Base-by-base conservation (phyloP, 2,797 vertebrate genomes). In the Peromyscus aztecus region DNA sequence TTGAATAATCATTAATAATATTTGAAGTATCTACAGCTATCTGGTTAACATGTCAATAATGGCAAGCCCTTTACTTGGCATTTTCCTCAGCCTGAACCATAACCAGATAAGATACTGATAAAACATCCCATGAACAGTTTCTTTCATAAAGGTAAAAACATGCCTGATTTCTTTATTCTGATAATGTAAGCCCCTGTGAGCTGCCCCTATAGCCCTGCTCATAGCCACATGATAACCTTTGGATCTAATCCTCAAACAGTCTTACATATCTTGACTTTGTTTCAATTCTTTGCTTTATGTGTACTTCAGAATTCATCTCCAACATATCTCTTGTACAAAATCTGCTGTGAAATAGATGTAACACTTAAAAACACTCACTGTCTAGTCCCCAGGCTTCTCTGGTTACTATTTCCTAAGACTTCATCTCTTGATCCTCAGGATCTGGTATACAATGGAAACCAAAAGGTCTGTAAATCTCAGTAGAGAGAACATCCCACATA, bases 1-100 rank as follows among this genome's bases (percentile, higher is more conserved):
- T 40, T 55, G 27, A 86, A 87, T 73, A 91, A 76, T 81, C 71
- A 80, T 95, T 96, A 95, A 86, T 65, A 89, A 73, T 89, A 63
- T 13, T 19, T 71, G 4, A 92, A 71, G 59, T 24, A 78, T 4
- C 37, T 55, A 76, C 4, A 63, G 29, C 4, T 14, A 37, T 90
- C 14, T 77, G 63, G 14, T 91, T 82, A 49, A 67, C 78, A 90
- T 52, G 17, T 77, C 63, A 90, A 86, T 43, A 89, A 71, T 16
- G 34, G 9, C 23, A 63, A 96, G 40, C 23, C 49, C 11, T 83
- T 75, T 10, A 71, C 7, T n/a, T 96, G 69, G 43, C 6, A 13
- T 90, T 97, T 97, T 85, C 14, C 84, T 23, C 29, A 92, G 21
- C 21, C n/a, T 91, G 40, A 82, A 40, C 55, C 13, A 81, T 61